phyloP scores from a whole-genome alignment of 2,888 invertebrate genomes.

The Plemyria rubiginata region DNA sequence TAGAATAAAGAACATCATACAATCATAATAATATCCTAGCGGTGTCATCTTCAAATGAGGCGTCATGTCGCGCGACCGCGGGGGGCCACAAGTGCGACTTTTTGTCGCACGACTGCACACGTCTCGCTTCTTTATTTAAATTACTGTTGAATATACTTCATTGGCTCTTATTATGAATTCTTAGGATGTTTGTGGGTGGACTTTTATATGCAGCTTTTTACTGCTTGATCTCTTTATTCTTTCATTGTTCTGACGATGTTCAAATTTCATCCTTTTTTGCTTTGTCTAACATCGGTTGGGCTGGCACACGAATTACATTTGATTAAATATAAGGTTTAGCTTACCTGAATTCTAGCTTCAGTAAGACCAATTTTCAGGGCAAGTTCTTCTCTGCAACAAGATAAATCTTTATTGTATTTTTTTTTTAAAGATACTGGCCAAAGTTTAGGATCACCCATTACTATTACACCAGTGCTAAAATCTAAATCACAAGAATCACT shows the following conservation, averaged over 20 bases:
- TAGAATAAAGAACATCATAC: constrained; percentile 32
- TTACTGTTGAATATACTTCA: constrained; percentile 35
- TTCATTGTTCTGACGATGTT: too few relatives aligned
- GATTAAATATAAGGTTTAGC: constrained; percentile 38
- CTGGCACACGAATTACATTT: too few relatives aligned
- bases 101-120: constrained; percentile 54
- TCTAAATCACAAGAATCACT: too few relatives aligned
- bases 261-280: too few relatives aligned
- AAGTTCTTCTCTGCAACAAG: constrained; percentile 94
- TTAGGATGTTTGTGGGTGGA: constrained; percentile 27
- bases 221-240: too few relatives aligned
- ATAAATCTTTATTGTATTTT: constrained; percentile 29
- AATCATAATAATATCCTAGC: constrained; percentile 29
- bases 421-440: too few relatives aligned
- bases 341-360: constrained; percentile 97
- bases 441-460: too few relatives aligned
- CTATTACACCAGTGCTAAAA: too few relatives aligned
- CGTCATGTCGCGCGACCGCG: constrained; percentile 54
- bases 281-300: neutral
- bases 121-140: constrained; percentile 34
- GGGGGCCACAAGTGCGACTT: constrained; percentile 65
- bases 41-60: constrained; percentile 34
- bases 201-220: constrained; percentile 7
- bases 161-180: constrained; percentile 16
- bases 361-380: constrained; percentile 97